phyloP scores from a whole-genome alignment of 1,140 invertebrate species.

The Drosophila asahinai region DNA sequence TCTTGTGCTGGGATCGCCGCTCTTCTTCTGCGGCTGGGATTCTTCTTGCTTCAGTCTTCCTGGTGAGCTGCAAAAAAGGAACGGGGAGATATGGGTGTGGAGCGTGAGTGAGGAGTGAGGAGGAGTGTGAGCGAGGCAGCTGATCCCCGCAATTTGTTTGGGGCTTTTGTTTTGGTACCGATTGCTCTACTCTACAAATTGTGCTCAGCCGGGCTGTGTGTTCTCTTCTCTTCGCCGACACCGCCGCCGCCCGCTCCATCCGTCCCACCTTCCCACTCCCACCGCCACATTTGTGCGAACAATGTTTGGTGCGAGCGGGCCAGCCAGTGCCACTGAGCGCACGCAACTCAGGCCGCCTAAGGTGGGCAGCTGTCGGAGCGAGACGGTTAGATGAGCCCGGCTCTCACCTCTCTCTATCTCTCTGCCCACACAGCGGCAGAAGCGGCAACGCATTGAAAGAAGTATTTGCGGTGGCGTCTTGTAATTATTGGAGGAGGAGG shows the following conservation, averaged over 20 bases:
- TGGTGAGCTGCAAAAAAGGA: constrained; percentile 21
- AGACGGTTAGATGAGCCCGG: constrained; percentile 23
- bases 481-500: constrained; percentile 64
- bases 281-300: constrained; percentile 3
- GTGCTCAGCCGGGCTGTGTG: constrained; percentile 24
- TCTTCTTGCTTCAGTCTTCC: constrained; percentile 49
- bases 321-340: constrained; percentile 12
- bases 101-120: neutral
- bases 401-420: neutral
- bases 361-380: constrained; percentile 7
- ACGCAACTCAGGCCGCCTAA: constrained; percentile 23
- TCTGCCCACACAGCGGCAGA: constrained; percentile 45
- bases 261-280: constrained; percentile 11
- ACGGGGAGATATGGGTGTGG: constrained; percentile 8
- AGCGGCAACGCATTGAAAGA: constrained; percentile 59
- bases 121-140: constrained; percentile 6
- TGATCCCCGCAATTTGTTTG: constrained; percentile 56
- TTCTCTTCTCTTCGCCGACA: neutral
- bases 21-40: constrained; percentile 12
- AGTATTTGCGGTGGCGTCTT: constrained; percentile 80
- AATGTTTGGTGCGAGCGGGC: constrained; percentile 50
- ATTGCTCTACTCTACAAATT: constrained; percentile 13
- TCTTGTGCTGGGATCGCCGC: constrained; percentile 38
- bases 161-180: constrained; percentile 63
- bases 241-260: neutral